A percentile compares a stretch with the other conserved stretches of the same genome.
Evolutionary conservation across 2,888 invertebrate genomes (phyloP).

Genomic region (Phaonia tiefii): DNA sequence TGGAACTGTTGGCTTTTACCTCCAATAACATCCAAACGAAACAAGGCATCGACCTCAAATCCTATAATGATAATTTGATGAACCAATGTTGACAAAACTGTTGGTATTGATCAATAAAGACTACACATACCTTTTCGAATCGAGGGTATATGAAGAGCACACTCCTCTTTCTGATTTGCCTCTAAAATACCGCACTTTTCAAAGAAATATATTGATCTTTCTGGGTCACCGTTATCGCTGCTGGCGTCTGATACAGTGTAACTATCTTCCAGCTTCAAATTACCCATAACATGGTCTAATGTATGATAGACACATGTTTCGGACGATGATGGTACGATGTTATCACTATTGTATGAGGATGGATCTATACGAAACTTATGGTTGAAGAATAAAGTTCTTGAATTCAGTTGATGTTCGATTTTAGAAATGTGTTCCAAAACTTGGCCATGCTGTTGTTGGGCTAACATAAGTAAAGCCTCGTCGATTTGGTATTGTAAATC

Average conservation of each 20-base stretch:
- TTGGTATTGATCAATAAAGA: no score
- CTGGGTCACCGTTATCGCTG: slow-evolving; percentile 71
- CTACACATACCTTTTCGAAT: slow-evolving; percentile 65
- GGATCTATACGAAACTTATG: slow-evolving; percentile 3
- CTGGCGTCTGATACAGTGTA: slow-evolving; percentile 71
- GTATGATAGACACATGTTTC: slow-evolving; percentile 58
- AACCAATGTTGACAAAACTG: no score
- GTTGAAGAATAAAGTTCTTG: slow-evolving; percentile 35
- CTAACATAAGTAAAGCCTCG: not conserved
- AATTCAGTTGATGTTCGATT: slow-evolving; percentile 18
- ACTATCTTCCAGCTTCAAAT: slow-evolving; percentile 74
- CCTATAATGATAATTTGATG: no score
- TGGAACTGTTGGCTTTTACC: slow-evolving; percentile 71
- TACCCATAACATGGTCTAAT: slow-evolving; percentile 65
- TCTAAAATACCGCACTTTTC: slow-evolving; percentile 72
- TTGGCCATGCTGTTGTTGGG: not conserved
- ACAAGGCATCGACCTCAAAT: slow-evolving; percentile 67
- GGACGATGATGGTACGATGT: slow-evolving; percentile 35
- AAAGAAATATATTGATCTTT: slow-evolving; percentile 72
- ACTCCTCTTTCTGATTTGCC: slow-evolving; percentile 54
- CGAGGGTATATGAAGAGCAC: slow-evolving; percentile 67
- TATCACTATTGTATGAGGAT: not conserved
- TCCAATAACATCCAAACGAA: slow-evolving; percentile 72
- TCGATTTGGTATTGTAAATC: not conserved
- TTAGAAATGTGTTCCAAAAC: not conserved